A percentile compares a stretch with the other conserved stretches of the same genome.
Evolutionary conservation across 23 tunicate species (phyloP).

Genomic region (Styela clava): DNA sequence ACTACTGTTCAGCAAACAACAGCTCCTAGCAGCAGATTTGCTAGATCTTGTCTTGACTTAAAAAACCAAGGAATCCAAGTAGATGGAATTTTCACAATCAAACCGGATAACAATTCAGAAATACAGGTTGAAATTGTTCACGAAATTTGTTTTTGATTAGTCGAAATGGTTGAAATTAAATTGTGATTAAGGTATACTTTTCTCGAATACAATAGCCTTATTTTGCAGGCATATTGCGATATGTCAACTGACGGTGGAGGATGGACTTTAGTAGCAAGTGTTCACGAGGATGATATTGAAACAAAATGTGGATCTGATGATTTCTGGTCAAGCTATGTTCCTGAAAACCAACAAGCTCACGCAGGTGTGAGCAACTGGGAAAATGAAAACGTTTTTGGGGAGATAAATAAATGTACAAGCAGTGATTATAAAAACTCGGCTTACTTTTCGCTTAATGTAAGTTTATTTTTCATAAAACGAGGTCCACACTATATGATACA

Average conservation of each 20-base stretch:
- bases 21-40: too few species aligned
- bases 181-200: too few species aligned
- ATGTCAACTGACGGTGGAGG: background rate
- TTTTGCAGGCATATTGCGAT: background rate
- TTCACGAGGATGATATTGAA: background rate
- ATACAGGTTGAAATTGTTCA: too few species aligned
- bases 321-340: background rate
- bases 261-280: background rate
- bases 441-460: background rate
- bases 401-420: background rate
- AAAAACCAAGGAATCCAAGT: background rate
- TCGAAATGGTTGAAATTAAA: too few species aligned
- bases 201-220: too few species aligned
- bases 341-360: background rate
- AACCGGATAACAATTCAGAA: background rate
- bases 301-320: background rate
- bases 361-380: background rate
- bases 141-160: too few species aligned
- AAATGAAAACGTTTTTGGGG: background rate
- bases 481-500: too few species aligned
- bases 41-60: background rate
- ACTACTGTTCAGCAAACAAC: too few species aligned
- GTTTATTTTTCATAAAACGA: background rate
- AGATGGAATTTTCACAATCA: background rate
- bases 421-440: background rate